Percentiles rank a stretch among this genome's conserved stretches.
Evolutionary conservation across 1,140 invertebrate genomes (phyloP).

Genomic region (Cyclargus thomasi): DNA sequence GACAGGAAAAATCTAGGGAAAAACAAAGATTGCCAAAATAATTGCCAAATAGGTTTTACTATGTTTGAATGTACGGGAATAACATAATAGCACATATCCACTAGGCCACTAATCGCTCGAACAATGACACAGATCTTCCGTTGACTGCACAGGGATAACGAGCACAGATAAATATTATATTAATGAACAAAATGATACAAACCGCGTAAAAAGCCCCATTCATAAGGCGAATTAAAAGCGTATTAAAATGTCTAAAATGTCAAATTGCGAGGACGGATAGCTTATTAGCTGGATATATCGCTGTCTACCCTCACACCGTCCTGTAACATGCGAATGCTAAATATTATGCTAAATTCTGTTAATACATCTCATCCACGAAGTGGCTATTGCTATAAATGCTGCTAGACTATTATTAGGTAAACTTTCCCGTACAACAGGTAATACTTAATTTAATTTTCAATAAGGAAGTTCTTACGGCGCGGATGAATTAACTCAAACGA

Average conservation of each 20-base stretch:
- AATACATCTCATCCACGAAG: background rate
- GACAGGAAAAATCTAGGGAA: background rate
- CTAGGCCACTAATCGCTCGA: background rate
- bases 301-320: constrained; percentile 39
- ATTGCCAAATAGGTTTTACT: background rate
- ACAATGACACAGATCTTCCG: constrained; percentile 34
- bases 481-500: no score
- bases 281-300: constrained; percentile 27
- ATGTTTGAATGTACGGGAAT: no score
- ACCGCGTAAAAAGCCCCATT: constrained; percentile 66
- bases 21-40: background rate
- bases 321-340: background rate
- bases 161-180: constrained; percentile 59
- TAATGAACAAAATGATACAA: constrained; percentile 70
- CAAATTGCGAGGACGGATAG: constrained; percentile 40
- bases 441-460: no score
- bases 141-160: constrained; percentile 48
- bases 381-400: no score
- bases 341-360: background rate
- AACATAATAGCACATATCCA: no score
- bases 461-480: no score
- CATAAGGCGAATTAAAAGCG: constrained; percentile 66
- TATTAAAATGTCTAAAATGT: constrained; percentile 69
- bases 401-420: no score
- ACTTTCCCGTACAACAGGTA: no score